These are phyloP conservation scores for Corbicula japonica DNA, from an alignment of 2,888 invertebrate species.

Conservation along the genomic window DNA sequence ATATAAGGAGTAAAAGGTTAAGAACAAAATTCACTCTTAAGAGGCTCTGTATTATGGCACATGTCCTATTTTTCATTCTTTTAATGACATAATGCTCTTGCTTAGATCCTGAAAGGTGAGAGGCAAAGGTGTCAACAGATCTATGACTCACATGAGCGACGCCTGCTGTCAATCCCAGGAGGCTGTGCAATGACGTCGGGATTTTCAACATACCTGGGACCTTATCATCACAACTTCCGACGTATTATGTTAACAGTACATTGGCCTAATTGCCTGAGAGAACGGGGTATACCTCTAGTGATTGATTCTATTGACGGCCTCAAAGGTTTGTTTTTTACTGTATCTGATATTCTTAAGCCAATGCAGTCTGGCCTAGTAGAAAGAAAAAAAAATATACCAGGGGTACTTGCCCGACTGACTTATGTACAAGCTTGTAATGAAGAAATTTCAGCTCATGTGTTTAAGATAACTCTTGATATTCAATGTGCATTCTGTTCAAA, in stretches of 20 bases:
- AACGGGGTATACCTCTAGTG: conserved; percentile 85
- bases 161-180: conserved; percentile 82
- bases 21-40: too few relatives aligned
- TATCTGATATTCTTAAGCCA: background rate
- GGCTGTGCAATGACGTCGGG: conserved; percentile 85
- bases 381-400: background rate
- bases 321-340: conserved; percentile 74
- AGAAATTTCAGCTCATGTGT: too few relatives aligned
- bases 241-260: conserved; percentile 84
- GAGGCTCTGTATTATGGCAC: too few relatives aligned
- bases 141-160: conserved; percentile 79
- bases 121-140: conserved; percentile 83
- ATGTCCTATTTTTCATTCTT: too few relatives aligned
- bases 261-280: conserved; percentile 86
- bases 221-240: conserved; percentile 85
- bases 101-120: conserved; percentile 79
- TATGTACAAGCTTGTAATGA: too few relatives aligned
- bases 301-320: conserved; percentile 84
- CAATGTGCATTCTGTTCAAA: too few relatives aligned
- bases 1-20: too few relatives aligned
- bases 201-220: conserved; percentile 85
- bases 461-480: too few relatives aligned
- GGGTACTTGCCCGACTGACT: too few relatives aligned
- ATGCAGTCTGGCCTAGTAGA: background rate
- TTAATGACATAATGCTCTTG: too few relatives aligned